Evolutionary conservation across 2,113 vertebrate genomes (phyloP).

Genomic region (Herpailurus yagouaroundi): DNA sequence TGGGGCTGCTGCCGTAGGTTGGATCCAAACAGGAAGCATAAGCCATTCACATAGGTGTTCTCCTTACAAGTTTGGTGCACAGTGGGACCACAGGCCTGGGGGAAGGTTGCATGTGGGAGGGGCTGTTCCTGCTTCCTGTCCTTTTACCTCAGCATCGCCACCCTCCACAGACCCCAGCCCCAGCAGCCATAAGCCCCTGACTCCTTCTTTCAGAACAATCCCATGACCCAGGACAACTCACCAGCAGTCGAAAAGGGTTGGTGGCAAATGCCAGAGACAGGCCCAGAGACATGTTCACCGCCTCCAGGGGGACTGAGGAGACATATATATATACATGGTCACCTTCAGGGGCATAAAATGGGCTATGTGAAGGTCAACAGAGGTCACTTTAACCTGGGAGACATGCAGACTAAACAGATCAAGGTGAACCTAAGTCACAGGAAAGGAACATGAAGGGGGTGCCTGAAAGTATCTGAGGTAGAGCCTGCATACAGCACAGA

Average conservation of each 20-base stretch:
- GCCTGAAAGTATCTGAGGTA: not conserved
- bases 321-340: not conserved
- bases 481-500: not conserved
- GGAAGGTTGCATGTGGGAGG: not conserved
- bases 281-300: slow-evolving; percentile 78
- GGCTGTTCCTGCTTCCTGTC: not conserved
- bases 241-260: slow-evolving; percentile 61
- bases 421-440: not conserved
- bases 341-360: not conserved
- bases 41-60: slow-evolving; percentile 77
- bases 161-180: not conserved
- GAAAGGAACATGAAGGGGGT: not conserved
- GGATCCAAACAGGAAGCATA: slow-evolving; percentile 86
- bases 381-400: not conserved
- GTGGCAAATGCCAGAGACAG: slow-evolving; percentile 62
- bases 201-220: not conserved
- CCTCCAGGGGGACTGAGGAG: slow-evolving; percentile 66
- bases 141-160: too few species aligned
- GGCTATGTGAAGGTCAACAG: not conserved
- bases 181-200: not conserved
- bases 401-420: not conserved
- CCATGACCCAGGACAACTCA: slow-evolving; percentile 55
- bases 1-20: slow-evolving; percentile 80
- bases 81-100: slow-evolving; percentile 86
- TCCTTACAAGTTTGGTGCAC: slow-evolving; percentile 88